Percentiles rank a stretch among this genome's conserved stretches.
These are phyloP conservation scores for Ecdyonurus torrentis DNA, from an alignment of 2,888 invertebrate genomes.

Conservation along the genomic window DNA sequence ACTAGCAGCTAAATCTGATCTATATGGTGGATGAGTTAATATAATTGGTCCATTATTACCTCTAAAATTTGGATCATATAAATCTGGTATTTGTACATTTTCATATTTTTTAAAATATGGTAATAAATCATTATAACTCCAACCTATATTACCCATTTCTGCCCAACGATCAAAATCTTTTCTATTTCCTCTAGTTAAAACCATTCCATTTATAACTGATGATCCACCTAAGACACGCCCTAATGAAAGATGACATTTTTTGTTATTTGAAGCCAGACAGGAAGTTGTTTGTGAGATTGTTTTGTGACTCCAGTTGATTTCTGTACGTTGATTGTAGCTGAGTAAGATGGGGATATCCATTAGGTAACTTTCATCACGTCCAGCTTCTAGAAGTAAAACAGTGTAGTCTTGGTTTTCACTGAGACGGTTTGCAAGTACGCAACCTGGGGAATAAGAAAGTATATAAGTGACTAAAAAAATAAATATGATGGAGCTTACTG, in stretches of 20 bases:
- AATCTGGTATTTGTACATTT: constrained; percentile 49
- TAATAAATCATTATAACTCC: constrained; percentile 38
- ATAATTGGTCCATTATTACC: constrained; percentile 17
- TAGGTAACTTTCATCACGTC: constrained; percentile 43
- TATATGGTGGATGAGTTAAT: constrained; percentile 18
- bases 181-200: constrained; percentile 22
- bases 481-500: too few species aligned
- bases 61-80: constrained; percentile 25
- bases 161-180: constrained; percentile 13
- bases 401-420: constrained; percentile 33
- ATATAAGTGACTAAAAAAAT: too few species aligned
- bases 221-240: constrained; percentile 31
- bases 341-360: constrained; percentile 61
- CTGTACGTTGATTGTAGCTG: constrained; percentile 50
- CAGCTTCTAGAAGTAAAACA: constrained; percentile 56
- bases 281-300: constrained; percentile 27
- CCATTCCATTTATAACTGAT: constrained; percentile 27
- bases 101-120: constrained; percentile 64
- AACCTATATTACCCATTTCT: constrained; percentile 14
- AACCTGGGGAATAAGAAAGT: constrained; percentile 33
- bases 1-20: constrained; percentile 18
- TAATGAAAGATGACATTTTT: constrained; percentile 54
- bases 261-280: constrained; percentile 24
- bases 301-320: constrained; percentile 42
- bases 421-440: constrained; percentile 22